Base-by-base conservation (phyloP, 2,888 invertebrate species). In the Drosophila austrosaltans region DNA sequence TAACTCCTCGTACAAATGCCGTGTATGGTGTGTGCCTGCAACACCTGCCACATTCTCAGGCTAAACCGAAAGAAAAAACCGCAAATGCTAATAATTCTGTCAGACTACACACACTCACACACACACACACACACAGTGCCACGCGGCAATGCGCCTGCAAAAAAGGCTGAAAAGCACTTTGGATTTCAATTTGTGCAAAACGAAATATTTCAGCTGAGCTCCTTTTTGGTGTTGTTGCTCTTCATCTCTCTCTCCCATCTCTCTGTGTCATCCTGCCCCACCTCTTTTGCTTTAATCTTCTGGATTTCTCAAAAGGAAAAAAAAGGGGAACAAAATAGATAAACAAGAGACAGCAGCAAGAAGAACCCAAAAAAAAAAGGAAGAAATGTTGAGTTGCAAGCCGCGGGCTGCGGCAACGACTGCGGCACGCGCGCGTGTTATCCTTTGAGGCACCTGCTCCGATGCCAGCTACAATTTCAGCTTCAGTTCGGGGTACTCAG, bases 121-220 rank as follows among this genome's bases (percentile, higher is more conserved):
- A 16, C 16, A 16, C 16, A 16, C 16, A 59, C 62, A 72, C 48
- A 48, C 68, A 62, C 62, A 72, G 53, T 70, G 69, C 57, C 53
- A 53, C 53, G 56, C 72, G 66, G 77, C 72, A 71, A 74, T 70
- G 63, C 67, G 72, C 62, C 62, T 48, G 48, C 16, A 16, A 48
- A 48, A 48, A 48, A 75, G 87, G 75, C 88, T 73, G 83, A 75
- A 89, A 81, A 89, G 89, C 89, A 84, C 90, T 86, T 86, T 81
- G 90, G 86, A 89, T 87, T 87, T 87, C 86, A 87, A 87, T 87
- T 87, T 87, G 90, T 82, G 75, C 75, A 84, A 79, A 87, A 68
- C 87, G 85, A 90, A 89, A 89, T 86, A 86, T 89, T 86, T 89
- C 90, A 86, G 90, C 85, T 86, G 85, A 79, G 85, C 89, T 89